Conservation (phyloP, 2,113 vertebrate genomes). For the Eptesicus fuscus region DNA sequence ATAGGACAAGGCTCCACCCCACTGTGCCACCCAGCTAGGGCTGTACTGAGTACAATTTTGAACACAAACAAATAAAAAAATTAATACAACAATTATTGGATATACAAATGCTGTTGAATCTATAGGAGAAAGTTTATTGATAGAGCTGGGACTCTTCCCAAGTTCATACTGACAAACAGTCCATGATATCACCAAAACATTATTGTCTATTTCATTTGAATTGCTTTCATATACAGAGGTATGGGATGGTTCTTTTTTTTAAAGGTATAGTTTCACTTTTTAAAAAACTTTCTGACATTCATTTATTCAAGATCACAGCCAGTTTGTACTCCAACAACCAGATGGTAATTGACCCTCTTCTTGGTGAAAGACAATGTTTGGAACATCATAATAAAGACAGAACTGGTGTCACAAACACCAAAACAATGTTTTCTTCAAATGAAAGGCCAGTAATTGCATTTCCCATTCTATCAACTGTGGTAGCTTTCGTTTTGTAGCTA, state of each 20-base stretch:
- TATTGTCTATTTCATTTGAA: background rate
- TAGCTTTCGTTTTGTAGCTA: background rate
- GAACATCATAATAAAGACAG: background rate
- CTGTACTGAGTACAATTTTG: background rate
- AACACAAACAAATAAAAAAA: background rate
- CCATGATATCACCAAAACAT: background rate
- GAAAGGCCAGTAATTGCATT: background rate
- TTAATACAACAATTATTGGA: background rate
- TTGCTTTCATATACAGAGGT: background rate
- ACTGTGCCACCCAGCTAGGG: background rate
- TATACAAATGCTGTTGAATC: background rate
- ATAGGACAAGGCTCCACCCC: background rate
- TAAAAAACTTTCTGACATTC: background rate
- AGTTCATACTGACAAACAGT: background rate
- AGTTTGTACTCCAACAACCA: background rate
- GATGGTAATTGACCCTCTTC: background rate
- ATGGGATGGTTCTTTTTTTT: too few relatives aligned
- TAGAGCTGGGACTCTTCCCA: background rate
- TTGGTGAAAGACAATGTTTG: background rate
- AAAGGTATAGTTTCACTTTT: background rate
- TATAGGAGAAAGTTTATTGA: background rate
- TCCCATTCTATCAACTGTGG: background rate
- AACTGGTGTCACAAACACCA: background rate
- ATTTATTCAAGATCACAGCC: background rate
- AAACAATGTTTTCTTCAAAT: slow-evolving; percentile 17